Percentiles rank a stretch among this genome's conserved stretches.
These are phyloP conservation scores for Athetis lepigone DNA, from an alignment of 2,888 invertebrate species.

Conservation along the genomic window DNA sequence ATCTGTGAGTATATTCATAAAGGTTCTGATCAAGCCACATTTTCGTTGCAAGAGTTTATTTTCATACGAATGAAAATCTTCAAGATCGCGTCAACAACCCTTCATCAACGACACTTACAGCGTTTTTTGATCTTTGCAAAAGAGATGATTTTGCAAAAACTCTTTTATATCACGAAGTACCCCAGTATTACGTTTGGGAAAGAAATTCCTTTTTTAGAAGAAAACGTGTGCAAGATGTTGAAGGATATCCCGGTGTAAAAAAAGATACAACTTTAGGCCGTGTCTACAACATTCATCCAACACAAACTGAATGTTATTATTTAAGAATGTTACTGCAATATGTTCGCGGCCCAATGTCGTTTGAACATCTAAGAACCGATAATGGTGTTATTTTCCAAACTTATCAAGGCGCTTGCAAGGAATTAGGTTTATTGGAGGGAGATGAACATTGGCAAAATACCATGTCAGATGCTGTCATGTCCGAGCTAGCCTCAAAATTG, in stretches of 20 bases:
- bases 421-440: slow-evolving; percentile 46
- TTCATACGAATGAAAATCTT: slow-evolving; percentile 47
- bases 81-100: slow-evolving; percentile 44
- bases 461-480: slow-evolving; percentile 18
- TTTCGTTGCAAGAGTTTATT: slow-evolving; percentile 27
- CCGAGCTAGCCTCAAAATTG: slow-evolving; percentile 27
- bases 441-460: slow-evolving; percentile 42
- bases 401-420: slow-evolving; percentile 46
- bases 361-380: slow-evolving; percentile 50
- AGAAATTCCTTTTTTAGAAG: not conserved
- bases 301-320: slow-evolving; percentile 12
- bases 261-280: slow-evolving; percentile 35
- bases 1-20: slow-evolving; percentile 17
- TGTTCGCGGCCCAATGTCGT: slow-evolving; percentile 56
- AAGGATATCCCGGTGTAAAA: slow-evolving; percentile 45
- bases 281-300: slow-evolving; percentile 43
- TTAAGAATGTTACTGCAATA: slow-evolving; percentile 32
- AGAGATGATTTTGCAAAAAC: slow-evolving; percentile 64
- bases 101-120: slow-evolving; percentile 58
- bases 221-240: slow-evolving; percentile 50
- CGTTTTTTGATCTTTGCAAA: slow-evolving; percentile 64
- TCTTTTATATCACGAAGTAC: slow-evolving; percentile 15
- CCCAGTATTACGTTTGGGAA: not conserved
- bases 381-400: slow-evolving; percentile 49
- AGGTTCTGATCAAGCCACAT: slow-evolving; percentile 17